Conservation (phyloP, 2,888 invertebrate genomes). For the Agrotis segetum region DNA sequence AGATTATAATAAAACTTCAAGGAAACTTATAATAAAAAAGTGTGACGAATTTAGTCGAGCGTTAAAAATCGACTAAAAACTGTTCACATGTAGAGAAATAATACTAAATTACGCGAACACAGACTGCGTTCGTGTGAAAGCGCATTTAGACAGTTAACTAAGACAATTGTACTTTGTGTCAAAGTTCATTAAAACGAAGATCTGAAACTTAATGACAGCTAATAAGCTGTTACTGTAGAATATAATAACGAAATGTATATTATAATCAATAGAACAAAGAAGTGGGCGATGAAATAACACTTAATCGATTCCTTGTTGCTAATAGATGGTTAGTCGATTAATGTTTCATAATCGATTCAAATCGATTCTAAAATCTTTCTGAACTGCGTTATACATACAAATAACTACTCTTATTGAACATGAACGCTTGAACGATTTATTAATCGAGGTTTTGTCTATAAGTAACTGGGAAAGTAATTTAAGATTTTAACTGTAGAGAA, state of each 20-base stretch:
- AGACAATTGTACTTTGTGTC: constrained; percentile 54
- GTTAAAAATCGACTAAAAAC: constrained; percentile 40
- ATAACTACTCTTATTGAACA: background rate
- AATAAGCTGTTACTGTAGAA: constrained; percentile 25
- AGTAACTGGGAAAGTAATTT: constrained; percentile 49
- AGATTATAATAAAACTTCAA: constrained; percentile 44
- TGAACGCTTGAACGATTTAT: background rate
- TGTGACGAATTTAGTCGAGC: constrained; percentile 44
- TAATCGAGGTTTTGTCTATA: constrained; percentile 26
- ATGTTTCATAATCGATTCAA: constrained; percentile 8
- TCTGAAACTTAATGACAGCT: constrained; percentile 54
- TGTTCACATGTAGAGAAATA: constrained; percentile 22
- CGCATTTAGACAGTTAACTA: constrained; percentile 44
- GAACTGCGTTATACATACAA: background rate
- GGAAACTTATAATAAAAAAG: constrained; percentile 33
- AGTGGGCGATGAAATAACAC: constrained; percentile 45
- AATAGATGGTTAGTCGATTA: constrained; percentile 41
- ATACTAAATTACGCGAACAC: constrained; percentile 24
- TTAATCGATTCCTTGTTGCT: constrained; percentile 39
- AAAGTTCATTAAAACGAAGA: constrained; percentile 59
- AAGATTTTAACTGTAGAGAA: constrained; percentile 66
- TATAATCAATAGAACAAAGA: constrained; percentile 56
- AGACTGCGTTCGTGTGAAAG: constrained; percentile 23
- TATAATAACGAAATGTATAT: constrained; percentile 58
- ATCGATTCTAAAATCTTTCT: background rate